These are phyloP conservation scores for Piprites chloris DNA, from an alignment of 2,113 vertebrate species.

Conservation along the genomic window DNA sequence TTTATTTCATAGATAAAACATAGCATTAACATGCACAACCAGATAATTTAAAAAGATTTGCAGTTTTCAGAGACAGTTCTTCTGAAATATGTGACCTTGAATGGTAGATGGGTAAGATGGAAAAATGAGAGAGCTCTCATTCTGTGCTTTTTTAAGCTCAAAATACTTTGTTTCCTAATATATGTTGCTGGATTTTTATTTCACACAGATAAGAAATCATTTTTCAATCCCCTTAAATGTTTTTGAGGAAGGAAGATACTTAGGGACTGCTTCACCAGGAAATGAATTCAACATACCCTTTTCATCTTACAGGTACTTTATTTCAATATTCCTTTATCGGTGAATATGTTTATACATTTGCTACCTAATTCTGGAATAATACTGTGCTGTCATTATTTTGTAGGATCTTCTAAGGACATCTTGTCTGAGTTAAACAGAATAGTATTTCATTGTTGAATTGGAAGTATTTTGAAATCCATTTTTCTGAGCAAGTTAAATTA, in stretches of 20 bases:
- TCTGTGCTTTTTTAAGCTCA: neutral
- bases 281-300: conserved; percentile 92
- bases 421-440: neutral
- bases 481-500: neutral
- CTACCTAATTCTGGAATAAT: neutral
- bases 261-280: conserved; percentile 83
- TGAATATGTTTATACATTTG: neutral
- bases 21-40: neutral
- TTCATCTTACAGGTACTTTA: conserved; percentile 85
- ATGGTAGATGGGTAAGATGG: neutral
- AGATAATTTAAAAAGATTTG: neutral
- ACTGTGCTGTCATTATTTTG: neutral
- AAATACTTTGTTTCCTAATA: neutral
- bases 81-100: neutral
- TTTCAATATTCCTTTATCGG: neutral
- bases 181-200: conserved; percentile 1
- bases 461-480: neutral
- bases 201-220: conserved; percentile 89
- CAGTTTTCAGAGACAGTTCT: neutral
- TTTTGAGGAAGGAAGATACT: conserved; percentile 81
- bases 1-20: neutral
- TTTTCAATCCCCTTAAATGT: conserved; percentile 87
- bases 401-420: neutral
- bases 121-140: neutral
- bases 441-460: neutral